phyloP scores from a whole-genome alignment of 2,888 invertebrate genomes.

The Malthinus seriepunctatus region DNA sequence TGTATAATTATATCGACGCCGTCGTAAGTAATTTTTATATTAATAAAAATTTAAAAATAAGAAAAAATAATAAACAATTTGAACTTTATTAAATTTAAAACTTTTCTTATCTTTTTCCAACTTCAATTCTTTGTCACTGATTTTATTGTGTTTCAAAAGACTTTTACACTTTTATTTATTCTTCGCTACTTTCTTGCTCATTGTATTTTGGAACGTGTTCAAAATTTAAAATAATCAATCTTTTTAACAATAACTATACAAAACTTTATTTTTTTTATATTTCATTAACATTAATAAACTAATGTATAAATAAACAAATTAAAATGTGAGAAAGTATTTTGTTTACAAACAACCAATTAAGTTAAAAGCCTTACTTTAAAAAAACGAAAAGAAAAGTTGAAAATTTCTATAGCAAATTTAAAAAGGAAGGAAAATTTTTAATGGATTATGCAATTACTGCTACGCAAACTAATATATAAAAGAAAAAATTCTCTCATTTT shows the following conservation, averaged over 20 bases:
- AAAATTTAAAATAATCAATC: slow-evolving; percentile 6
- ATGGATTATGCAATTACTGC: slow-evolving; percentile 19
- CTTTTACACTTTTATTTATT: slow-evolving; percentile 7
- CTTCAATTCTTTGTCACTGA: slow-evolving; percentile 4
- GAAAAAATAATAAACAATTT: background rate
- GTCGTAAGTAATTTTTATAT: slow-evolving; percentile 56
- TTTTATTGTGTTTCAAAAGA: slow-evolving; percentile 15
- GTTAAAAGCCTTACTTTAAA: slow-evolving; percentile 19
- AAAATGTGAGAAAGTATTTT: slow-evolving; percentile 14
- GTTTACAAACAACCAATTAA: slow-evolving; percentile 21
- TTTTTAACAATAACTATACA: background rate
- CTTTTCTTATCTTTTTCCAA: slow-evolving; percentile 9
- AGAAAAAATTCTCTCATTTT: background rate
- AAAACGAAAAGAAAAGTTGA: slow-evolving; percentile 6
- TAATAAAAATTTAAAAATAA: background rate
- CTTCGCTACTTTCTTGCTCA: slow-evolving; percentile 12
- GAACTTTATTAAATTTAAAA: slow-evolving; percentile 3
- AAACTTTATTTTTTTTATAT: background rate
- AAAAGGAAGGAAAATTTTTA: slow-evolving; percentile 15
- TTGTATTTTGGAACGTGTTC: slow-evolving; percentile 9
- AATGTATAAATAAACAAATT: slow-evolving; percentile 5
- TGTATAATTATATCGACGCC: slow-evolving; percentile 75
- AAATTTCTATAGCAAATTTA: slow-evolving; percentile 5
- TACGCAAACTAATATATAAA: slow-evolving; percentile 6
- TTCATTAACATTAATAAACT: too few species aligned